Conservation (phyloP, 2,797 vertebrate species). For the Falco biarmicus region DNA sequence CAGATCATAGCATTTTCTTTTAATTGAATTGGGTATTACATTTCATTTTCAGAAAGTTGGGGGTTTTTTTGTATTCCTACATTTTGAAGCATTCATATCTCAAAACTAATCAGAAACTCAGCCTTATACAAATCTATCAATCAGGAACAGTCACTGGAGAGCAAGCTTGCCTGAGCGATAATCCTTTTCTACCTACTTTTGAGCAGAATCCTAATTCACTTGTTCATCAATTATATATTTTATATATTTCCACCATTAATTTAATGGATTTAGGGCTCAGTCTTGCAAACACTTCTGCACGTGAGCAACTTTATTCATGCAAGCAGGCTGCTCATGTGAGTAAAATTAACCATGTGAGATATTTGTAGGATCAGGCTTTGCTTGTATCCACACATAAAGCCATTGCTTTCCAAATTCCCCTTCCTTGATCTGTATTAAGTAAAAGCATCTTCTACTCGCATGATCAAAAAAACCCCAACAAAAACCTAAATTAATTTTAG, state of each 20-base stretch:
- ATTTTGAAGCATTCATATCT: slow-evolving; percentile 54
- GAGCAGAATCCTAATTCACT: slow-evolving; percentile 59
- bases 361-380: background rate
- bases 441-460: background rate
- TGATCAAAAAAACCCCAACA: too few species aligned
- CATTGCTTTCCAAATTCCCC: background rate
- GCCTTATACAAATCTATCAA: slow-evolving; percentile 52
- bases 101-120: slow-evolving; percentile 36
- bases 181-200: slow-evolving; percentile 61
- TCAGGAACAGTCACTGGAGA: slow-evolving; percentile 28
- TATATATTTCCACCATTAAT: slow-evolving; percentile 47
- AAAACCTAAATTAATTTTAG: background rate
- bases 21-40: slow-evolving; percentile 73
- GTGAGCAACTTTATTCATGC: slow-evolving; percentile 30
- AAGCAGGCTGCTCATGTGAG: background rate
- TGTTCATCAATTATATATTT: slow-evolving; percentile 67
- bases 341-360: slow-evolving; percentile 10
- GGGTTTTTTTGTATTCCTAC: slow-evolving; percentile 20
- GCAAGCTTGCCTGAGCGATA: slow-evolving; percentile 53
- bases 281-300: slow-evolving; percentile 1
- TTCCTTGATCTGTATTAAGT: background rate
- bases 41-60: slow-evolving; percentile 69
- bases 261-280: slow-evolving; percentile 45
- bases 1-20: slow-evolving; percentile 69
- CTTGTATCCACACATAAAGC: background rate